Percentiles rank a stretch among this genome's conserved stretches.
Conservation (phyloP, 2,888 invertebrate species). For the Apotomis capreana region DNA sequence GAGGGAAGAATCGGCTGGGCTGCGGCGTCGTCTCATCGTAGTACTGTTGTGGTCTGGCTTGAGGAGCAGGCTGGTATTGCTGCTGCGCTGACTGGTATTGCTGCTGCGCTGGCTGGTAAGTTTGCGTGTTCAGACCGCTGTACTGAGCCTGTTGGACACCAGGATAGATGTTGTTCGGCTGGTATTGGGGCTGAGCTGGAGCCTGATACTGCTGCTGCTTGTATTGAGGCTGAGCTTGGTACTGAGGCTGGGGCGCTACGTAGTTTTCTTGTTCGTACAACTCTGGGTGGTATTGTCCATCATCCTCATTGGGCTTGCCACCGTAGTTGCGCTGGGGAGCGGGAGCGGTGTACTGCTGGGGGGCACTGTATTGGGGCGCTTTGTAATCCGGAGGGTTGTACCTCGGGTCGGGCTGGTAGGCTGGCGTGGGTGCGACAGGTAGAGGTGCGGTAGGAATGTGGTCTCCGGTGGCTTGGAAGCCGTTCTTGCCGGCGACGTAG, state of each 20-base stretch:
- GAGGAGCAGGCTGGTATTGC: conserved; percentile 49
- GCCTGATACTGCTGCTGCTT: conserved; percentile 65
- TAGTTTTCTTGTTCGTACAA: conserved; percentile 77
- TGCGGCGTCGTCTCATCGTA: conserved; percentile 85
- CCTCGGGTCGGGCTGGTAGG: conserved; percentile 80
- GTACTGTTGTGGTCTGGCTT: conserved; percentile 73
- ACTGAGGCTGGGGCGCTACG: conserved; percentile 67
- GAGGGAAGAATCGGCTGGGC: conserved; percentile 91
- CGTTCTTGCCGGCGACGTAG: conserved; percentile 94
- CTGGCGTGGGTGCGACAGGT: conserved; percentile 82
- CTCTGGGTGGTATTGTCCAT: conserved; percentile 81
- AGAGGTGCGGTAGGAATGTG: conserved; percentile 88
- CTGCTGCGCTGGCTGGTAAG: conserved; percentile 60
- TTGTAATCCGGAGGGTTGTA: conserved; percentile 82
- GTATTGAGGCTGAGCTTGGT: conserved; percentile 64
- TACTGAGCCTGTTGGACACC: conserved; percentile 79
- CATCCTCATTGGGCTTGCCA: conserved; percentile 77
- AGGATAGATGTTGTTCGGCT: conserved; percentile 76
- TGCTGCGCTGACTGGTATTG: conserved; percentile 57
- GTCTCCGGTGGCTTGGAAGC: conserved; percentile 91
- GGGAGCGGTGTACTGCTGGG: conserved; percentile 79
- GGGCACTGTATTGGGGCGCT: conserved; percentile 73
- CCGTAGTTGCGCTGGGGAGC: conserved; percentile 76
- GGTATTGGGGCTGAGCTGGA: conserved; percentile 64
- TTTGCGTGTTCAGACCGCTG: conserved; percentile 71